These are phyloP conservation scores for Drosophila burlai DNA, from an alignment of 1,140 invertebrate species.

Conservation along the genomic window DNA sequence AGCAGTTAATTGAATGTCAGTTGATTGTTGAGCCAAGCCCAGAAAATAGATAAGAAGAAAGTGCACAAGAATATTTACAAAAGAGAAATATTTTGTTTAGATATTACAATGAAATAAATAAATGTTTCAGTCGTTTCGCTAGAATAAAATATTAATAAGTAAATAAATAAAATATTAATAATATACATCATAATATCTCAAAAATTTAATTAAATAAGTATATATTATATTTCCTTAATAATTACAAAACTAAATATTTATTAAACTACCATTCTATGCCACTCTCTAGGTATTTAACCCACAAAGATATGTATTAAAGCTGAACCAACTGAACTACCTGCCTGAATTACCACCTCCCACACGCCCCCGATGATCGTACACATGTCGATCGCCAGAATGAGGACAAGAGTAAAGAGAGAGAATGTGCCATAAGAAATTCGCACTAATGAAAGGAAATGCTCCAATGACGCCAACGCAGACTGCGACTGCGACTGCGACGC, in stretches of 20 bases:
- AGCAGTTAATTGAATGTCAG: constrained; percentile 62
- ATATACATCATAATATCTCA: no score
- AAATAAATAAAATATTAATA: no score
- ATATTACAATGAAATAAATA: no score
- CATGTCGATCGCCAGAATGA: constrained; percentile 23
- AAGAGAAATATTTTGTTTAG: background rate
- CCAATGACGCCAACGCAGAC: constrained; percentile 40
- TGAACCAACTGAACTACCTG: background rate
- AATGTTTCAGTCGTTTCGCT: no score
- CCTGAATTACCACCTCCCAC: background rate
- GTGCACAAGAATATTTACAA: constrained; percentile 5
- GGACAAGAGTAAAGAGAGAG: constrained; percentile 38
- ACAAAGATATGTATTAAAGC: background rate
- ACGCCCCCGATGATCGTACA: constrained; percentile 27
- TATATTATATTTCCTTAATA: background rate
- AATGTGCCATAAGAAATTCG: constrained; percentile 11
- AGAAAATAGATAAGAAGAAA: background rate
- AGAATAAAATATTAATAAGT: no score
- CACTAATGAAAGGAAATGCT: constrained; percentile 57
- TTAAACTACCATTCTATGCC: no score
- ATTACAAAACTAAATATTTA: background rate
- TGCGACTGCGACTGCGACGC: constrained; percentile 20
- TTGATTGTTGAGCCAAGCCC: constrained; percentile 10
- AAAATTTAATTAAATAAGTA: no score
- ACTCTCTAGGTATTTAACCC: background rate